Evolutionary conservation across 2,113 vertebrate genomes (phyloP).

Genomic region (Oncorhynchus keta): DNA sequence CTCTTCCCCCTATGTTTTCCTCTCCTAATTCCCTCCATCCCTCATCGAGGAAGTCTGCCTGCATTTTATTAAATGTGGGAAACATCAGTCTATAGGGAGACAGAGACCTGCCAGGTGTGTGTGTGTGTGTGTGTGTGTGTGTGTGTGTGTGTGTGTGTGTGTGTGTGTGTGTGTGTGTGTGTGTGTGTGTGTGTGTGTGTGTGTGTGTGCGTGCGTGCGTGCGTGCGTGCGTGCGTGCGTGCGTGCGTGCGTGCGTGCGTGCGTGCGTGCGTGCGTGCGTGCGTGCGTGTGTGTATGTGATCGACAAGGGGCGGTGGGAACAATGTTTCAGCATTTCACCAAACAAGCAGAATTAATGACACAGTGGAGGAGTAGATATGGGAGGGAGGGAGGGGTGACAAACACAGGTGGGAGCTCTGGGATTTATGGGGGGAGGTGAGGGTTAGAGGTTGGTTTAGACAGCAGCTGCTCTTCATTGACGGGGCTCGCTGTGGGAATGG

Average conservation of each 20-base stretch:
- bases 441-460: slow-evolving; percentile 3
- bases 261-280: not conserved
- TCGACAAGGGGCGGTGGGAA: slow-evolving; percentile 20
- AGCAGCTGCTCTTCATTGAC: too few relatives aligned
- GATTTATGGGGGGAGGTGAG: not conserved
- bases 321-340: slow-evolving; percentile 31
- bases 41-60: not conserved
- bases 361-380: slow-evolving; percentile 10
- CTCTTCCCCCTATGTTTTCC: not conserved
- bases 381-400: slow-evolving; percentile 2
- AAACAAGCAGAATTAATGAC: slow-evolving; percentile 43
- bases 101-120: slow-evolving; percentile 40
- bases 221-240: not conserved
- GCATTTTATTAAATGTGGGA: slow-evolving; percentile 40
- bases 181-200: slow-evolving; percentile 7
- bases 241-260: not conserved
- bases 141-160: slow-evolving; percentile 2
- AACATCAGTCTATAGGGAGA: slow-evolving; percentile 30
- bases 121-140: slow-evolving; percentile 8
- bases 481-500: slow-evolving; percentile 31
- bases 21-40: not conserved
- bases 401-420: not conserved
- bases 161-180: slow-evolving; percentile 8
- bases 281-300: not conserved
- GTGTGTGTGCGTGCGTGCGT: not conserved